Evolutionary conservation across 1,140 invertebrate species (phyloP).

Genomic region (Listronotus bonariensis): DNA sequence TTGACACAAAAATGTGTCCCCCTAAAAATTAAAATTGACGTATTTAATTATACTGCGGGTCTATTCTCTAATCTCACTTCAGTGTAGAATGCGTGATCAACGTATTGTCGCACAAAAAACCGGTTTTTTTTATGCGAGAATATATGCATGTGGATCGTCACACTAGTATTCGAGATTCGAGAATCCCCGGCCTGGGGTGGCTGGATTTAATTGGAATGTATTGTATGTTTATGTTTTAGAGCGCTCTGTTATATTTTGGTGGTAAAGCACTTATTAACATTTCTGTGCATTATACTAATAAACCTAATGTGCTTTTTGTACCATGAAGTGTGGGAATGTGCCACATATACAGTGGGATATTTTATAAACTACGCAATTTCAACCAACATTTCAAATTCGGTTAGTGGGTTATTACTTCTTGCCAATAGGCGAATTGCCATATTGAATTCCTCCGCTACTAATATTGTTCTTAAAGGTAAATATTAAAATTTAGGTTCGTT

Average conservation of each 20-base stretch:
- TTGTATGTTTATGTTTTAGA: background rate
- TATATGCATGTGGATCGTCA: too few species aligned
- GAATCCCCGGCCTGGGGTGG: too few species aligned
- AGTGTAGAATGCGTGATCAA: too few species aligned
- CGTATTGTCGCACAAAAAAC: too few species aligned
- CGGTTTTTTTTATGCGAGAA: too few species aligned
- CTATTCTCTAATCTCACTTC: too few species aligned
- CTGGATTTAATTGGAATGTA: too few species aligned
- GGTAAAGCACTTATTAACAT: background rate
- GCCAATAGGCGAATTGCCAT: conserved; percentile 3
- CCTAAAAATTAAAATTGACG: too few species aligned
- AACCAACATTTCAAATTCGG: conserved; percentile 10
- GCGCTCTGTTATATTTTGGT: background rate
- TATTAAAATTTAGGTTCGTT: too few species aligned
- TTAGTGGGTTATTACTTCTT: conserved; percentile 10
- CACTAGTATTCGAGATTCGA: too few species aligned
- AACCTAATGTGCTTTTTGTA: conserved; percentile 8
- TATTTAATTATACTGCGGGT: too few species aligned
- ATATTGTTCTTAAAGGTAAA: conserved; percentile 20
- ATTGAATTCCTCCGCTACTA: conserved; percentile 9
- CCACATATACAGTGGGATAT: background rate
- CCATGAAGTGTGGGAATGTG: background rate
- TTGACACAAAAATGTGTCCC: too few species aligned
- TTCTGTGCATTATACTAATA: conserved; percentile 2
- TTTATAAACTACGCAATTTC: conserved; percentile 18